Percentiles rank a stretch among this genome's conserved stretches.
These are phyloP conservation scores for Paguma larvata DNA, from an alignment of 2,797 vertebrate genomes.

Conservation along the genomic window DNA sequence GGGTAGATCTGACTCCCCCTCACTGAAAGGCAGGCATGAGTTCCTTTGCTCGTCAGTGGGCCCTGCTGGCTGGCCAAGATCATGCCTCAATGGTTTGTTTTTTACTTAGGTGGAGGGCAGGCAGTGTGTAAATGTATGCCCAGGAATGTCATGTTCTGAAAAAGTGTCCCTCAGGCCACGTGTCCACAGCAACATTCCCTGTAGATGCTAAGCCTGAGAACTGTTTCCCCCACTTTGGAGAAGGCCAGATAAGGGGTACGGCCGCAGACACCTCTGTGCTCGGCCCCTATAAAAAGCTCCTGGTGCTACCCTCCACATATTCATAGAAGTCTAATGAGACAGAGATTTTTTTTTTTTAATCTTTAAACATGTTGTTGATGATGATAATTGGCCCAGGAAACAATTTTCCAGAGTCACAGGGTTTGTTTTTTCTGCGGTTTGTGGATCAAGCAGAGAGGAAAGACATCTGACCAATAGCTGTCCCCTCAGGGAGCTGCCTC, in stretches of 20 bases:
- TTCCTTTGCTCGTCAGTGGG: neutral
- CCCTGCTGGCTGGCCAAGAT: neutral
- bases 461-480: neutral
- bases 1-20: neutral
- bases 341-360: neutral
- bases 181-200: neutral
- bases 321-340: neutral
- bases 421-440: neutral
- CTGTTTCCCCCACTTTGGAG: neutral
- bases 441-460: slow-evolving; percentile 1
- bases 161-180: neutral
- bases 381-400: neutral
- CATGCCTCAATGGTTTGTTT: neutral
- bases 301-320: neutral
- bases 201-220: neutral
- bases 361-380: slow-evolving; percentile 9
- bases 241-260: neutral
- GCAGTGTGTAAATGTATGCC: too few relatives aligned
- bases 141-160: neutral
- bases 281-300: neutral
- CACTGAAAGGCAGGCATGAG: neutral
- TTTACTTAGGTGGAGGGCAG: neutral
- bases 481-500: neutral
- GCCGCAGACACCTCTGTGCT: neutral
- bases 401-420: neutral